These are phyloP conservation scores for Aphyosemion australe DNA, from an alignment of 2,113 vertebrate species.

Conservation along the genomic window DNA sequence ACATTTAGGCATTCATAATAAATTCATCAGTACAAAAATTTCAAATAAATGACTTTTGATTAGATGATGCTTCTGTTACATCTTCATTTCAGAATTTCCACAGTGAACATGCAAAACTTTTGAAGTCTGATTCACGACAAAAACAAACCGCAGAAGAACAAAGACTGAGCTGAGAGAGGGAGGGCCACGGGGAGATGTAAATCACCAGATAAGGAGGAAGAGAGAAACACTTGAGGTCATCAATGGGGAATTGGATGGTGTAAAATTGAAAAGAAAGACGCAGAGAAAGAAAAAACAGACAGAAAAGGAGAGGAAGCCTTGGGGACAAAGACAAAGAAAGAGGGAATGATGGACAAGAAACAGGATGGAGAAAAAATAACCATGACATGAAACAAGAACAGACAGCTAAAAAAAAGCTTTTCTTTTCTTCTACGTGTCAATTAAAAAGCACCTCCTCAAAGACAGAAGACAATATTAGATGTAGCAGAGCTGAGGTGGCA, in stretches of 20 bases:
- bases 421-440: constrained; percentile 56
- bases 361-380: constrained; percentile 29
- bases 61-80: neutral
- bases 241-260: constrained; percentile 13
- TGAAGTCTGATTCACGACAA: constrained; percentile 27
- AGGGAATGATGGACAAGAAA: constrained; percentile 51
- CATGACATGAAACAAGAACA: constrained; percentile 60
- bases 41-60: neutral
- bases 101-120: constrained; percentile 29
- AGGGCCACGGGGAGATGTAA: constrained; percentile 44
- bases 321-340: constrained; percentile 22
- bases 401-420: constrained; percentile 36
- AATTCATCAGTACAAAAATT: too few relatives aligned
- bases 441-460: constrained; percentile 57
- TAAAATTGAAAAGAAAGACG: constrained; percentile 18
- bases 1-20: neutral
- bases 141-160: constrained; percentile 1
- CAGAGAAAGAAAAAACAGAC: constrained; percentile 3
- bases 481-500: constrained; percentile 37
- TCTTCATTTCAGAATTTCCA: constrained; percentile 38
- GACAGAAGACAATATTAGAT: constrained; percentile 31
- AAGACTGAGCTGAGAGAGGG: constrained; percentile 13
- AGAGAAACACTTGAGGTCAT: constrained; percentile 35
- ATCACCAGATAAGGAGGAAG: constrained; percentile 35
- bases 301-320: constrained; percentile 8